A percentile compares a stretch with the other conserved stretches of the same genome.
Evolutionary conservation across 2,113 vertebrate genomes (phyloP).

Genomic region (Dicrurus megarhynchus): DNA sequence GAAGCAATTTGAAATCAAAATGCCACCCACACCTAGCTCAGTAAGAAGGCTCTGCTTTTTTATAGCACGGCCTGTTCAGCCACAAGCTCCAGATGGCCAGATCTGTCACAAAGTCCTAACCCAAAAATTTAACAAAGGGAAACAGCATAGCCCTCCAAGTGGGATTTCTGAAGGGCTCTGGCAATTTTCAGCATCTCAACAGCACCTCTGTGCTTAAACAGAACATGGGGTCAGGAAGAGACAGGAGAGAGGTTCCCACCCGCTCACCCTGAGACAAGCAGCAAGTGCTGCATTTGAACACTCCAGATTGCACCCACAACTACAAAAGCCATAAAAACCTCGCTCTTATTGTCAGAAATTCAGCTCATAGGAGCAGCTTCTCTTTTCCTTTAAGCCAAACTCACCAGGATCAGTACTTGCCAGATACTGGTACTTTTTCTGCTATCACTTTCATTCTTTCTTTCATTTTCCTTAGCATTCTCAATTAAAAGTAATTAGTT

Average conservation of each 20-base stretch:
- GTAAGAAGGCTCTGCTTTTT: background rate
- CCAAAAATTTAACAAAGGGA: background rate
- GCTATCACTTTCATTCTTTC: background rate
- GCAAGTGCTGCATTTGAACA: background rate
- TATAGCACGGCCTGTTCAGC: background rate
- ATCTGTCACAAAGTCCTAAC: background rate
- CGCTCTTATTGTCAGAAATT: background rate
- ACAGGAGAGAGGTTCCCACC: background rate
- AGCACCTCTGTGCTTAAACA: background rate
- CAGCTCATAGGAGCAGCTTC: background rate
- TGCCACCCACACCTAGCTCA: background rate
- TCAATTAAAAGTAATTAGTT: background rate
- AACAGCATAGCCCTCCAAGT: background rate
- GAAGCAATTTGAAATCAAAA: background rate
- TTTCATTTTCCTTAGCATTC: background rate
- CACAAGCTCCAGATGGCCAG: background rate
- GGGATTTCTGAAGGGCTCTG: background rate
- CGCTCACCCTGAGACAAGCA: rapidly evolving
- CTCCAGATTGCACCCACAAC: background rate
- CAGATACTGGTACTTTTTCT: background rate
- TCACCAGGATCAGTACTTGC: background rate
- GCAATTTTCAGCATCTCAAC: background rate
- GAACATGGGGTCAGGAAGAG: background rate
- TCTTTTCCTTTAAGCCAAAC: background rate
- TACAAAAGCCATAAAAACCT: background rate